A percentile compares a stretch with the other conserved stretches of the same genome.
Conservation (phyloP, 2,113 vertebrate species). For the Barnardius zonarius region DNA sequence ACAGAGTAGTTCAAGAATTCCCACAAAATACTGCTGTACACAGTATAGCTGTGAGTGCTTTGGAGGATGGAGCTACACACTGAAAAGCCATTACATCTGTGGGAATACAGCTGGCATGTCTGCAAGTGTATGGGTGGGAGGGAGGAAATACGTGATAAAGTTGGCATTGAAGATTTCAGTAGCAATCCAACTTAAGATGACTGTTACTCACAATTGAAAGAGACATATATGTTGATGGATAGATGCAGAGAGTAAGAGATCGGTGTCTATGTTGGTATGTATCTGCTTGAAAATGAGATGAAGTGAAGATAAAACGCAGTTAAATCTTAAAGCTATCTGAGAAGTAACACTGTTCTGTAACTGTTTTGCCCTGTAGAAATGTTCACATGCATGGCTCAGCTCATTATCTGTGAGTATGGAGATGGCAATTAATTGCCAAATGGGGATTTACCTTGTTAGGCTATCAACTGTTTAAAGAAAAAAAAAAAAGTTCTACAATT, state of each 20-base stretch:
- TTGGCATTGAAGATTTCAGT: neutral
- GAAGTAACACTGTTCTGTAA: neutral
- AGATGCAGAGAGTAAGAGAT: neutral
- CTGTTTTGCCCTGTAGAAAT: neutral
- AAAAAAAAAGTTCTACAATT: neutral
- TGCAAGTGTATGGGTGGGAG: neutral
- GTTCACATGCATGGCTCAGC: neutral
- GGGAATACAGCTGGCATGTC: neutral
- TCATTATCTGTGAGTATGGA: neutral
- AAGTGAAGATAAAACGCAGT: neutral
- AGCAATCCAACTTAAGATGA: neutral
- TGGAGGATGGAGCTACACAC: neutral
- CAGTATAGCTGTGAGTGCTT: neutral
- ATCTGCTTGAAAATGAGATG: neutral
- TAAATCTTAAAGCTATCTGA: neutral
- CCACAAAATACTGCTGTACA: accelerated
- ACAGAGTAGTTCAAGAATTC: neutral
- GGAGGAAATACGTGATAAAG: neutral
- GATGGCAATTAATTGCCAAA: neutral
- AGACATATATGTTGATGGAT: neutral
- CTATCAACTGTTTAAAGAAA: neutral
- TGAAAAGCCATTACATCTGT: neutral
- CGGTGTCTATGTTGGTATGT: neutral
- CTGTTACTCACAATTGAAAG: neutral
- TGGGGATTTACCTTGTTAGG: neutral